These are phyloP conservation scores for Agrilus mali DNA, from an alignment of 2,888 invertebrate species.

Conservation along the genomic window DNA sequence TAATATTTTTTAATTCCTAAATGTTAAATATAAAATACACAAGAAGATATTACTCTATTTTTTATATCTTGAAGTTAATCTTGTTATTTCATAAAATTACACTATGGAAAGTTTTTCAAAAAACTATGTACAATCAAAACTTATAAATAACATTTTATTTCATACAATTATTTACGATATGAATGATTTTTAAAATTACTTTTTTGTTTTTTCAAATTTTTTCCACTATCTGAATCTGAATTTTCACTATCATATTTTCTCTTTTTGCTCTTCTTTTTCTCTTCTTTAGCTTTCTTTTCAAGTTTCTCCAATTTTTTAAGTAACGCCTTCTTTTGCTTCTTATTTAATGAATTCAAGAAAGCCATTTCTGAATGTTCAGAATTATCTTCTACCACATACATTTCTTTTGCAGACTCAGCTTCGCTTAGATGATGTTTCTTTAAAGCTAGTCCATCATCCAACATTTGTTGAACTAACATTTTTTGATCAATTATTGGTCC, in stretches of 20 bases:
- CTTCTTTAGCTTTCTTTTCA: slow-evolving; percentile 33
- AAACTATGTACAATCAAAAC: no score
- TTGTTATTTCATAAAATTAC: no score
- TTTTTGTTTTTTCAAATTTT: no score
- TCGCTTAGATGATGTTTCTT: slow-evolving; percentile 60
- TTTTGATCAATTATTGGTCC: slow-evolving; percentile 55
- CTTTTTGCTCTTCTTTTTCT: slow-evolving; percentile 16
- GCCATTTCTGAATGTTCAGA: slow-evolving; percentile 41
- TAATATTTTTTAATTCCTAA: no score
- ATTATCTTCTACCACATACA: slow-evolving; percentile 44
- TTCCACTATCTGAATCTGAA: slow-evolving; percentile 6
- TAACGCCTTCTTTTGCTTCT: slow-evolving; percentile 81
- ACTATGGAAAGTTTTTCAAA: no score
- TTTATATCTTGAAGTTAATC: no score
- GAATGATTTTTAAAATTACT: no score
- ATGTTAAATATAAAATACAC: no score
- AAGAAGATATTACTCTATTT: no score
- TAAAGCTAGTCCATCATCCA: slow-evolving; percentile 80
- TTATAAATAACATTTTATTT: no score
- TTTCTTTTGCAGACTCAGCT: slow-evolving; percentile 39
- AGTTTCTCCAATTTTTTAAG: slow-evolving; percentile 66
- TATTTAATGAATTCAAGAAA: slow-evolving; percentile 73
- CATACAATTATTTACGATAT: no score
- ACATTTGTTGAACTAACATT: slow-evolving; percentile 77
- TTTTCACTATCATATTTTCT: slow-evolving; percentile 9